Base-by-base conservation (phyloP, 2,113 vertebrate species). In the Laterallus jamaicensis region DNA sequence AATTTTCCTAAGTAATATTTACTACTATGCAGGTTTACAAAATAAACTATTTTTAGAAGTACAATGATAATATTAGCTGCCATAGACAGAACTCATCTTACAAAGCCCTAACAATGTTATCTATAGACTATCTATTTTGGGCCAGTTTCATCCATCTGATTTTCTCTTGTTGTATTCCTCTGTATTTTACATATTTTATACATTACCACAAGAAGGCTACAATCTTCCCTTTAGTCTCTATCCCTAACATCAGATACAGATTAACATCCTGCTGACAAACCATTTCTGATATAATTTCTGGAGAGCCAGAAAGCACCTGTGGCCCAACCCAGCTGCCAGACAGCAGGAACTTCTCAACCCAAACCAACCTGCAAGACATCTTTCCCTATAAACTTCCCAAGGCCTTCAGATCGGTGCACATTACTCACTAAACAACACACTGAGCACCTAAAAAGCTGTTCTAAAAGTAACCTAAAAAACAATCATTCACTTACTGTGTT, bases 401-500 rank as follows among this genome's bases (percentile, higher is more conserved):
- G 42, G 20, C 32, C 44, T 29, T 40, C 54, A 66, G 29, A 47
- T 39, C 42, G 42, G 21, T 55, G 49, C 70, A 56, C 6, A 18
- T 0, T 0, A 64, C 39, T 29, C n/a, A 47, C 10, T 16, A 66
- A 2, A 47, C 21, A 73, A 84, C 32, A 55, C 0, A 0, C 18
- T 26, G 5, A 93, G 49, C 58, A 73, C 73, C 29, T 40, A 25
- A 69, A 90, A 71, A 56, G 26, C 9, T 40, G 14, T 24, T 75
- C n/a, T 37, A 50, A 35, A 74, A 75, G 54, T 3, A 79, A 22
- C 21, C 69, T 76, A 47, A 56, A 73, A 88, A 69, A 7, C 6
- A 79, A 12, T 11, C 5, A 63, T 96, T 44, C 49, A 97, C 98
- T 98, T 99, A 99, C 99, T 92, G 98, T 99, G 97, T 99, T 99